Conservation (phyloP, 2,888 invertebrate genomes). For the Adela reaumurella region DNA sequence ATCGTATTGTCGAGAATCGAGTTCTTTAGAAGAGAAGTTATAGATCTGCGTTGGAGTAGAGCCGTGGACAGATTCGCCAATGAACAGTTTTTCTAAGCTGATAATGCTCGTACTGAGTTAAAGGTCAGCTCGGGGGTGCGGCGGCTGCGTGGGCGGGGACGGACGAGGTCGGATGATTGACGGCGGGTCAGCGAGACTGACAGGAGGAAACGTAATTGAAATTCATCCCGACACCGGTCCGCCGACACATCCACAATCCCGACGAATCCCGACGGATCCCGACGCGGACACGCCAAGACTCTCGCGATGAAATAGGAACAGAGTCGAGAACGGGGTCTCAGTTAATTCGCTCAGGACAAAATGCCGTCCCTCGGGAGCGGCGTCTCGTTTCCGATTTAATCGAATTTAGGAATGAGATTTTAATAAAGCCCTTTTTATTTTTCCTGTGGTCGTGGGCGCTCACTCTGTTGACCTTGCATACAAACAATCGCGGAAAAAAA, state of each 20-base stretch:
- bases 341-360: background rate
- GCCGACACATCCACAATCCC: too few relatives aligned
- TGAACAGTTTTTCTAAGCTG: too few relatives aligned
- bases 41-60: too few relatives aligned
- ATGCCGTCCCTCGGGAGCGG: background rate
- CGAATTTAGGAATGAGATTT: background rate
- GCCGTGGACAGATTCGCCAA: too few relatives aligned
- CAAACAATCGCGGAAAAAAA: too few relatives aligned
- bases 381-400: background rate
- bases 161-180: background rate
- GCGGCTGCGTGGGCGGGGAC: background rate
- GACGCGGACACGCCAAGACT: background rate
- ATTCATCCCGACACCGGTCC: background rate
- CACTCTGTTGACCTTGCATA: too few relatives aligned
- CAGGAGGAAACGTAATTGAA: background rate
- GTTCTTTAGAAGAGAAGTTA: too few relatives aligned
- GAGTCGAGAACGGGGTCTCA: too few relatives aligned
- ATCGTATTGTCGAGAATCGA: too few relatives aligned
- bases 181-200: background rate
- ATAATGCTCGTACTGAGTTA: background rate
- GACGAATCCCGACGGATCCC: background rate
- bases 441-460: too few relatives aligned
- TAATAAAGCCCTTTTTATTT: background rate
- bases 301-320: background rate
- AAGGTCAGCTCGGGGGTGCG: background rate